phyloP scores from a whole-genome alignment of 2,113 vertebrate genomes.

The Neodontobutis hainanensis region DNA sequence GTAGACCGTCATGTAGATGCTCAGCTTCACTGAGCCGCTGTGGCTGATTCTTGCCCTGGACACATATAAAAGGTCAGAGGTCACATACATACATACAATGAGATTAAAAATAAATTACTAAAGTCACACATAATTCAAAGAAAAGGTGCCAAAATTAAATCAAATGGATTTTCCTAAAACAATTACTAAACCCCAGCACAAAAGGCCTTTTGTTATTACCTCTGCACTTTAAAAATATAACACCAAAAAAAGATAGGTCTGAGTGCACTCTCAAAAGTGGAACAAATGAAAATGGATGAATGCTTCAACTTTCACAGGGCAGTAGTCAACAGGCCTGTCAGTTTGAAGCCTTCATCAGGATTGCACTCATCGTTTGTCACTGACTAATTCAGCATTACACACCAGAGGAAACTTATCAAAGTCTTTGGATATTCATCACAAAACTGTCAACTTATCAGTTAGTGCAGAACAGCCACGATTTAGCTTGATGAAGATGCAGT shows the following conservation, averaged over 20 bases:
- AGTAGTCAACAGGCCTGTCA: constrained; percentile 11
- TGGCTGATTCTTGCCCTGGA: constrained; percentile 91
- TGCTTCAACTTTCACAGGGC: constrained; percentile 19
- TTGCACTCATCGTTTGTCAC: constrained; percentile 36
- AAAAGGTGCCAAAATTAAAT: neutral
- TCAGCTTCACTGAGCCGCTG: constrained; percentile 89
- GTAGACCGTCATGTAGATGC: constrained; percentile 94
- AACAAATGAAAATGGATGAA: constrained; percentile 19
- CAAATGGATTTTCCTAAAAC: neutral
- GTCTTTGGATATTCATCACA: constrained; percentile 7
- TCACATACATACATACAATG: constrained; percentile 27
- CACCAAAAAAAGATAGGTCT: constrained; percentile 13
- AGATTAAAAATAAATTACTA: constrained; percentile 1
- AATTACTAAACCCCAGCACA: neutral
- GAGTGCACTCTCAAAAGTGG: constrained; percentile 4
- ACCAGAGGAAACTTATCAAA: constrained; percentile 20
- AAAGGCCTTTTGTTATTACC: neutral
- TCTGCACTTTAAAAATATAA: constrained; percentile 23
- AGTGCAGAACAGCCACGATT: constrained; percentile 27
- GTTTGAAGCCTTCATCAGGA: constrained; percentile 22
- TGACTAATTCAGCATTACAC: constrained; percentile 29
- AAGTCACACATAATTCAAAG: neutral
- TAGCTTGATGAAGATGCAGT: constrained; percentile 29
- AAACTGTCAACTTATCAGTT: constrained; percentile 44
- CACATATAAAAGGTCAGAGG: constrained; percentile 34